Percentiles rank a stretch among this genome's conserved stretches.
phyloP scores from a whole-genome alignment of 2,888 invertebrate species.

The Margaritifera margaritifera region DNA sequence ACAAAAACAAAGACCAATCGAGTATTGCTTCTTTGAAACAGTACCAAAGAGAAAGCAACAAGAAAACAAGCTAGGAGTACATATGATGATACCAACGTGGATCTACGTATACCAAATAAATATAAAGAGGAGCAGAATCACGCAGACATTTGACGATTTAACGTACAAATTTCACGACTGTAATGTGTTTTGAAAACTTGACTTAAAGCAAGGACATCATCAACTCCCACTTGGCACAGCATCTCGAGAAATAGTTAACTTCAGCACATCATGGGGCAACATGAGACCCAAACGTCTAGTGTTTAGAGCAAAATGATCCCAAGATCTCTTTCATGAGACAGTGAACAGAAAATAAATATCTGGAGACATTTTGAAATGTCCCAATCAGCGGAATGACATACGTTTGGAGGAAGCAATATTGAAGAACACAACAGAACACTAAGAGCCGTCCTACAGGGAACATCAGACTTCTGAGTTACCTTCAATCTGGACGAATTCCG shows the following conservation, averaged over 20 bases:
- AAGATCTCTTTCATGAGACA: neutral
- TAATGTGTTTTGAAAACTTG: neutral
- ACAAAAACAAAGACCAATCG: too few relatives aligned
- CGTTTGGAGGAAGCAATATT: neutral
- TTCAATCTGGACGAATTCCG: neutral
- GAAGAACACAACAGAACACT: neutral
- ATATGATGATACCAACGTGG: too few relatives aligned
- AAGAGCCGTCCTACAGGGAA: too few relatives aligned
- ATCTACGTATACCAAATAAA: too few relatives aligned
- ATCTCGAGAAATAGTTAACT: neutral
- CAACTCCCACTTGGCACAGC: neutral
- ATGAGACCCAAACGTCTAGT: neutral
- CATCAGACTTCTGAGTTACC: neutral
- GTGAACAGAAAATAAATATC: neutral
- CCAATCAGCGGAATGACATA: neutral
- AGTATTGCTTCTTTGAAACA: too few relatives aligned
- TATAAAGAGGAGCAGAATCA: too few relatives aligned
- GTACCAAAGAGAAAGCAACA: too few relatives aligned
- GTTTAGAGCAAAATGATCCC: too few relatives aligned
- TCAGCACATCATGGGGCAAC: neutral
- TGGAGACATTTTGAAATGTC: neutral
- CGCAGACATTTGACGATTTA: too few relatives aligned
- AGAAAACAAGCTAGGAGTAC: too few relatives aligned
- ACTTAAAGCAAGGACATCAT: neutral
- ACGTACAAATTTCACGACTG: too few relatives aligned